phyloP scores from a whole-genome alignment of 2,888 invertebrate species.

The Tanytarsus gracilentus region DNA sequence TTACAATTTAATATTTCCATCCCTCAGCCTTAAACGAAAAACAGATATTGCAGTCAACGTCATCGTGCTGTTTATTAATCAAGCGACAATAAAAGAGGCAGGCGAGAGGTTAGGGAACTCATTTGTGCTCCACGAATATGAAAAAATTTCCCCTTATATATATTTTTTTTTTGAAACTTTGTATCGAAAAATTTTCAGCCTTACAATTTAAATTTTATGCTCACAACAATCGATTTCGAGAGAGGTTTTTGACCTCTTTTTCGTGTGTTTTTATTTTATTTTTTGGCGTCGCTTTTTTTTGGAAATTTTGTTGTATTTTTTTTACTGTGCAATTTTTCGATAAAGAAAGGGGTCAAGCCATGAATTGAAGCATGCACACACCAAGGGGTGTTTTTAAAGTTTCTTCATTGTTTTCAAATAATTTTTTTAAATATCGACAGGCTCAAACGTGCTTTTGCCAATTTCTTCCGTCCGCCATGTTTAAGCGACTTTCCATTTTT shows the following conservation, averaged over 20 bases:
- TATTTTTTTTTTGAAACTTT: background rate
- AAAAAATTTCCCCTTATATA: no score
- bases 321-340: no score
- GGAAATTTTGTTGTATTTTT: background rate
- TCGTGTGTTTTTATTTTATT: constrained; percentile 2
- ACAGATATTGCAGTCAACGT: constrained; percentile 1
- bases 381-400: background rate
- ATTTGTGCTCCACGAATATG: background rate
- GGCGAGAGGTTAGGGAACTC: constrained; percentile 23
- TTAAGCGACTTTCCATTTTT: constrained; percentile 7
- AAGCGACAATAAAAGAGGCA: background rate
- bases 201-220: background rate
- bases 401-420: background rate
- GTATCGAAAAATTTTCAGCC: background rate
- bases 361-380: no score
- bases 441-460: background rate
- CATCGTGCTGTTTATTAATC: constrained; percentile 18
- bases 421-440: background rate
- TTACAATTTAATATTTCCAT: background rate
- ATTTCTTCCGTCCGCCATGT: background rate
- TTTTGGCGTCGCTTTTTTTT: constrained; percentile 5
- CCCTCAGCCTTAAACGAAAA: no score
- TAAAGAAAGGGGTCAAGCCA: no score
- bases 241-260: constrained; percentile 26
- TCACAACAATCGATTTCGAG: constrained; percentile 17